Conservation (phyloP, 2,113 vertebrate species). For the Sarotherodon lohbergeri region DNA sequence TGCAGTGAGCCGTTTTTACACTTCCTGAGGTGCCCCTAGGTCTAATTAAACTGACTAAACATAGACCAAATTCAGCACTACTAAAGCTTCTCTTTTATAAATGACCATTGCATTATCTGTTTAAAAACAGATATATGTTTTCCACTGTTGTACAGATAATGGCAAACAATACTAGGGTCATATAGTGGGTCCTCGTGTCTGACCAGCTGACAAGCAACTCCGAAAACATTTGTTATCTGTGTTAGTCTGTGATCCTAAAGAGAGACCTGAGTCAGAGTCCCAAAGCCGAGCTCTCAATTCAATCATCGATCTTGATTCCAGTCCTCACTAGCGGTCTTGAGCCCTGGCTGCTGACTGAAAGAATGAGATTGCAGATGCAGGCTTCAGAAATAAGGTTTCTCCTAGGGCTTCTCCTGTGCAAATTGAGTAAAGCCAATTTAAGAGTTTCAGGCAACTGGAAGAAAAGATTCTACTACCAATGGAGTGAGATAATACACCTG, state of each 20-base stretch:
- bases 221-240: neutral
- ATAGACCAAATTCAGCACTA: neutral
- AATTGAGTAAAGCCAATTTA: neutral
- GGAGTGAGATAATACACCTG: neutral
- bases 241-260: neutral
- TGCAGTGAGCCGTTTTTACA: neutral
- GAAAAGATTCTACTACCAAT: neutral
- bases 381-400: neutral
- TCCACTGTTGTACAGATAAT: neutral
- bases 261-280: constrained; percentile 12
- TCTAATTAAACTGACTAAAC: neutral
- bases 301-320: constrained; percentile 21
- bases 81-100: neutral
- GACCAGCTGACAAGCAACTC: neutral
- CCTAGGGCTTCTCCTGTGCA: neutral
- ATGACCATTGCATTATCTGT: neutral
- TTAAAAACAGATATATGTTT: neutral
- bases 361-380: neutral
- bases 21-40: neutral
- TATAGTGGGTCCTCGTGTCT: neutral
- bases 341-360: neutral
- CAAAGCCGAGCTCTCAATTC: neutral
- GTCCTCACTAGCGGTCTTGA: constrained; percentile 5
- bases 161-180: neutral
- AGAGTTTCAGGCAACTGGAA: neutral